These are phyloP conservation scores for Aporophyla nigra DNA, from an alignment of 2,888 invertebrate species.

Conservation along the genomic window DNA sequence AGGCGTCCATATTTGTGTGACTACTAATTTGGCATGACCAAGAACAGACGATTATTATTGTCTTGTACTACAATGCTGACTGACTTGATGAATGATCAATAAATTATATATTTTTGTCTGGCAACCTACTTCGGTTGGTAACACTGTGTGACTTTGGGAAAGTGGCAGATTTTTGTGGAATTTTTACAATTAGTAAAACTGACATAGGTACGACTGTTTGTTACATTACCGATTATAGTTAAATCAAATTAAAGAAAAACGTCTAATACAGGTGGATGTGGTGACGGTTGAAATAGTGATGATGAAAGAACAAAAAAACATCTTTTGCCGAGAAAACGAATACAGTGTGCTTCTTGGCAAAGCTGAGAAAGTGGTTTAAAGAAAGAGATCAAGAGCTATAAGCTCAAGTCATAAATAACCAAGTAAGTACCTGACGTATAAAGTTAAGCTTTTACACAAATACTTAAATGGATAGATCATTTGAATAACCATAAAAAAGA, in stretches of 20 bases:
- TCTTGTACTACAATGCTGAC: slow-evolving; percentile 72
- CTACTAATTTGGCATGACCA: slow-evolving; percentile 78
- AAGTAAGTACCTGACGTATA: neutral
- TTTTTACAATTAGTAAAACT: neutral
- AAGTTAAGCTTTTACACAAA: slow-evolving; percentile 24
- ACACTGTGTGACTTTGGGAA: neutral
- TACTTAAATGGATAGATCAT: slow-evolving; percentile 15
- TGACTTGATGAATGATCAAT: slow-evolving; percentile 70
- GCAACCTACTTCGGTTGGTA: slow-evolving; percentile 9
- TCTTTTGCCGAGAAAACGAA: neutral
- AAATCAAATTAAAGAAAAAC: neutral
- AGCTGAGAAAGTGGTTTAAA: neutral
- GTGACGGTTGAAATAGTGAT: neutral
- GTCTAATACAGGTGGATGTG: neutral
- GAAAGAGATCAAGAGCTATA: slow-evolving; percentile 6
- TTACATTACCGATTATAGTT: neutral
- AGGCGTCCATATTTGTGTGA: slow-evolving; percentile 70
- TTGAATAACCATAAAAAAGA: slow-evolving; percentile 30
- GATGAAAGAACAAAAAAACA: no score
- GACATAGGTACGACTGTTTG: no score
- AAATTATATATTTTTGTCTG: slow-evolving; percentile 59
- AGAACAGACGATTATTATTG: slow-evolving; percentile 75
- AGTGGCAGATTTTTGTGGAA: neutral
- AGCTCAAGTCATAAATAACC: slow-evolving; percentile 26
- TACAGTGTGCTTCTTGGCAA: fast-evolving